These are phyloP conservation scores for Epirrhoe tristata DNA, from an alignment of 2,888 invertebrate species.

Conservation along the genomic window DNA sequence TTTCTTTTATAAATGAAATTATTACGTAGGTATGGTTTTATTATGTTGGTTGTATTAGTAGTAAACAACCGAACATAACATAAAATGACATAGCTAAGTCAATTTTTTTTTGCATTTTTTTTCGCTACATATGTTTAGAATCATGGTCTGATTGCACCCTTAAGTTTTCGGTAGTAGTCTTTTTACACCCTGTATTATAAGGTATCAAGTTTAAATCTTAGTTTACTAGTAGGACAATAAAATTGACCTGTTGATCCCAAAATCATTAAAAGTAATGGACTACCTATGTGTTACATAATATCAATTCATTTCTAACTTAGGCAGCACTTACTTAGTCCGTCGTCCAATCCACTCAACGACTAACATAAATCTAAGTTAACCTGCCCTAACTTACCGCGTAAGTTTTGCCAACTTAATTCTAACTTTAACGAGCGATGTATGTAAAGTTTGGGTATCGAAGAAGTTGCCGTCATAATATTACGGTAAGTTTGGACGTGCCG, in stretches of 20 bases:
- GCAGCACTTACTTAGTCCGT: slow-evolving; percentile 30
- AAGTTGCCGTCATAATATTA: slow-evolving; percentile 19
- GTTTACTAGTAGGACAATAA: too few species aligned
- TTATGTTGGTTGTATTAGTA: too few species aligned
- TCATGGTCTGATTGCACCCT: too few species aligned
- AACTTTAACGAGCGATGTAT: slow-evolving; percentile 57
- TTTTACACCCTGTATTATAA: too few species aligned
- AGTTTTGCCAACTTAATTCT: slow-evolving; percentile 67
- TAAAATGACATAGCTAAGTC: too few species aligned
- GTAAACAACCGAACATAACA: too few species aligned
- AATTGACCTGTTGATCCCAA: background rate
- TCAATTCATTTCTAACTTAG: slow-evolving; percentile 23
- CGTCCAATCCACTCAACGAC: slow-evolving; percentile 55
- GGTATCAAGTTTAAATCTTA: too few species aligned
- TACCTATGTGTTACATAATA: slow-evolving; percentile 9
- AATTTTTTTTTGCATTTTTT: too few species aligned
- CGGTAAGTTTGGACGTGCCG: slow-evolving; percentile 1
- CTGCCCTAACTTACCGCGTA: slow-evolving; percentile 61
- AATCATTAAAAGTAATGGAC: slow-evolving; percentile 18
- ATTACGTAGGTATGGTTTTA: too few species aligned
- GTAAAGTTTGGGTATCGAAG: slow-evolving; percentile 30
- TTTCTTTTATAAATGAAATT: too few species aligned
- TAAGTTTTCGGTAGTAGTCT: too few species aligned
- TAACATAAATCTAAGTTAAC: slow-evolving; percentile 73
- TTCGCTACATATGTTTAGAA: too few species aligned